Conservation (phyloP, 2,113 vertebrate genomes). For the Psilopogon haemacephalus region DNA sequence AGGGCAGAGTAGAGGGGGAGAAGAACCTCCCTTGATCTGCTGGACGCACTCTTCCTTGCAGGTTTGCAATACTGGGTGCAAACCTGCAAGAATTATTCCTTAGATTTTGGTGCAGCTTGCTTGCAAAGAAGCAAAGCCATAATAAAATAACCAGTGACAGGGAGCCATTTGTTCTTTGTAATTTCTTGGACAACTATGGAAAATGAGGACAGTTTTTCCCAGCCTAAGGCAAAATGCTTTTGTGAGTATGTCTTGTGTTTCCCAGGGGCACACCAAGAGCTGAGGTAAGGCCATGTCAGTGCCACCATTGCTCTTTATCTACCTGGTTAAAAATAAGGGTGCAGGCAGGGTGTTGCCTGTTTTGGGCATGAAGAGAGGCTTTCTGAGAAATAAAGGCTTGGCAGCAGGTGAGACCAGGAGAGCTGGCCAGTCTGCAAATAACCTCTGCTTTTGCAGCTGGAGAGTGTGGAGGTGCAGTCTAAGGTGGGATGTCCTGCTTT, state of each 20-base stretch:
- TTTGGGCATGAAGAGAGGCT: not conserved
- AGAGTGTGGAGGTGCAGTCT: not conserved
- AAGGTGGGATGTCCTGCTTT: not conserved
- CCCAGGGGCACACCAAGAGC: not conserved
- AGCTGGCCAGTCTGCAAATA: not conserved
- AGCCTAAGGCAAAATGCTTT: not conserved
- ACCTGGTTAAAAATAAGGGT: not conserved
- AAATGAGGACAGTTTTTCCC: not conserved
- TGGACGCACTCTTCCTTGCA: no score
- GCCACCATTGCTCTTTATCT: not conserved
- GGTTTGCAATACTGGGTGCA: not conserved
- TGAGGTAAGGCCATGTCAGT: rapidly evolving
- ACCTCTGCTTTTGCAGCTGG: not conserved
- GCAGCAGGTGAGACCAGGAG: not conserved
- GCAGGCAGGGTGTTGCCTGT: not conserved
- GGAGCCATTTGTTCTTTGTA: not conserved
- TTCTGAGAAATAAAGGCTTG: not conserved
- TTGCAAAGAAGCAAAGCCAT: not conserved
- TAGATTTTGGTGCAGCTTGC: not conserved
- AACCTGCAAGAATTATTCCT: not conserved
- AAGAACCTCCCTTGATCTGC: no score
- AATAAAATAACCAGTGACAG: not conserved
- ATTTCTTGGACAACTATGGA: not conserved
- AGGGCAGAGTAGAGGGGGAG: no score
- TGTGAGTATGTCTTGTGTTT: not conserved